Evolutionary conservation across 2,113 vertebrate species (phyloP), one percentile per base, ranked within the genome.

Genomic region (Odocoileus virginianus): DNA sequence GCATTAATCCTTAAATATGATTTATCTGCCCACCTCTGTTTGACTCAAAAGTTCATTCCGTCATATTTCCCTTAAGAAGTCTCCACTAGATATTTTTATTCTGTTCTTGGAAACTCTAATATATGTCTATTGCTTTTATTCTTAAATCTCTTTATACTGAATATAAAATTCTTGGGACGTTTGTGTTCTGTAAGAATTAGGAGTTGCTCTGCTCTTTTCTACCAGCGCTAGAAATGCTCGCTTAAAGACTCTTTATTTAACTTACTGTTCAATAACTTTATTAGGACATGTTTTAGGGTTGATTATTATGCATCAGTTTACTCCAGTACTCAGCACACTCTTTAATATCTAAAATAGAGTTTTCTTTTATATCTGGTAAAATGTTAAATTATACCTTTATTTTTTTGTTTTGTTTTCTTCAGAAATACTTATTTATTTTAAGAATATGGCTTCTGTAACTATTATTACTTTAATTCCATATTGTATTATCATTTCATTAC

Each of bases 291-390:
- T 86, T 97, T 87, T 60, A 93, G 43, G 30, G 33, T 74, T 43
- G 87, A 58, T 60, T 54, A 27, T 27, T 52, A 40, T 8, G 15
- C 78, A 30, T 54, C 54, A 60, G 0, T 61, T 94, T 40, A 33
- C 78, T 27, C 54, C 55, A 92, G 60, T 25, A 89, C 58, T 92
- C 79, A 60, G 19, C 60, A 33, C 21, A 13, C 11, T 84, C 21
- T 84, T 94, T 93, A 83, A 89, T 95, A 89, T 50, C 36, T 92
- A 50, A 95, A 94, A 94, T 78, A 1, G 52, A 86, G 13, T 71
- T 97, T 84, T 47, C 30, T 54, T 94, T 95, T 47, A 28, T 86
- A 50, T 50, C 54, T 96, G 30, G 11, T 13, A 60, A 74, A 88
- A 91, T 86, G 93, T 78, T 64, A 50, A 93, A 58, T 83, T 89